Evolutionary conservation across 2,797 vertebrate species (phyloP), one percentile per base, ranked within the genome.

Genomic region (Cyclura pinguis): DNA sequence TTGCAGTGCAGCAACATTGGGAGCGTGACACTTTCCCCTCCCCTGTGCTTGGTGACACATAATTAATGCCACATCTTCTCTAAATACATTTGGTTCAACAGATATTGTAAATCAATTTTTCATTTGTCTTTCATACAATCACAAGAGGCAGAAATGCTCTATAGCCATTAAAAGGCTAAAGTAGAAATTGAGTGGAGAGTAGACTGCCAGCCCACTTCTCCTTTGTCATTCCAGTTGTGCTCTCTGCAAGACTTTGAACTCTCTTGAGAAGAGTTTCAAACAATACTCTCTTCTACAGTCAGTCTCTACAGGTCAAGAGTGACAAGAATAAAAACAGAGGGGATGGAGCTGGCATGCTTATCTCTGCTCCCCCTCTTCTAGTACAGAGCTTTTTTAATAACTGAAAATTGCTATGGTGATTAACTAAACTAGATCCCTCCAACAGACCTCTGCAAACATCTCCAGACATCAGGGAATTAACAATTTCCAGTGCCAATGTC

Each of bases 101-200:
- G 29, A 59, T 7, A 18, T 27, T 72, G 35, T 90, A 95, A 94
- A 93, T 90, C 6, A 72, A 38, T 78, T 50, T 3, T 22, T 4
- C 7, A 64, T 91, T 90, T 94, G n/a, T 89, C 55, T 89, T 92
- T 83, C 55, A 59, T 92, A 91, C 35, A 93, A 90, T 85, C 1
- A 67, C 86, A 50, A 8, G 87, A 85, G 1, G 16, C 1, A 85
- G 74, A 95, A 90, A 78, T 32, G 2, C 6, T 47, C 8, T 78
- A 47, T 42, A 50, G 42, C 10, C 42, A 10, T 78, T 78, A 47
- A 27, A 50, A 78, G 9, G 2, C 24, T 32, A 32, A 27, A 9
- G 9, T 78, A 78, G 42, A 24, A 78, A 24, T 12, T 1, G 9
- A 78, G 42, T 27, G 42, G 42, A 50, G 42, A 78, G 42, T 12